Base-by-base conservation (phyloP, 2,888 invertebrate species). In the Epinotia bilunana region DNA sequence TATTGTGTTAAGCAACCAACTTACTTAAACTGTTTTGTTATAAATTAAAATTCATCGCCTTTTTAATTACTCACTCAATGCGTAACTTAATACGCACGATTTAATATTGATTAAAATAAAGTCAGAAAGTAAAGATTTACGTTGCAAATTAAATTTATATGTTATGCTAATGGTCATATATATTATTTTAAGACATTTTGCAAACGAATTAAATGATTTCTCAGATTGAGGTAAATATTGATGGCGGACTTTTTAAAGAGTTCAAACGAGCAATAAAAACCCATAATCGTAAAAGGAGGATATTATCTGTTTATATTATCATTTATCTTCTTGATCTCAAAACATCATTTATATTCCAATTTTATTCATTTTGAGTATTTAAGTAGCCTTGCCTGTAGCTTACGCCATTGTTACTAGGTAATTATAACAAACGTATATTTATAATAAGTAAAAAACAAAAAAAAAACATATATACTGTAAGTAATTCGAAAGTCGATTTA, bases 321-420 rank as follows among this genome's bases (percentile, higher is more conserved):
- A 49, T 39, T 60, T 74, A 71, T 74, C 70, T 71, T 43, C 20
- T 49, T 55, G 64, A 74, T 74, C 74, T 70, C 28, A 23, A 46
- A 49, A n/a, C 58, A 49, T 53, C 53, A 18, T 74, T 71, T 71
- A 43, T 61, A 74, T 65, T 65, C 53, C 55, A 39, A 74, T 58
- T 49, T 69, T 65, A 65, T 55, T 39, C 39, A 39, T 23, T 64
- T 39, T 13, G 49, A 53, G 33, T 53, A 64, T 63, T 63, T 16
- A 74, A 69, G 33, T 58, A 63, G 58, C 63, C n/a, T n/a, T n/a
- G n/a, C n/a, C n/a, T n/a, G n/a, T n/a, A n/a, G n/a, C n/a, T n/a
- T n/a, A n/a, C n/a, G n/a, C n/a, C n/a, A n/a, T n/a, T n/a, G n/a
- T n/a, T n/a, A n/a, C n/a, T n/a, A n/a, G n/a, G n/a, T n/a, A n/a